Evolutionary conservation across 30 jellyfish, hydroid and myxozoan species (phyloP), one percentile per base, ranked within the genome.

Genomic region (Turritopsis dohrnii): DNA sequence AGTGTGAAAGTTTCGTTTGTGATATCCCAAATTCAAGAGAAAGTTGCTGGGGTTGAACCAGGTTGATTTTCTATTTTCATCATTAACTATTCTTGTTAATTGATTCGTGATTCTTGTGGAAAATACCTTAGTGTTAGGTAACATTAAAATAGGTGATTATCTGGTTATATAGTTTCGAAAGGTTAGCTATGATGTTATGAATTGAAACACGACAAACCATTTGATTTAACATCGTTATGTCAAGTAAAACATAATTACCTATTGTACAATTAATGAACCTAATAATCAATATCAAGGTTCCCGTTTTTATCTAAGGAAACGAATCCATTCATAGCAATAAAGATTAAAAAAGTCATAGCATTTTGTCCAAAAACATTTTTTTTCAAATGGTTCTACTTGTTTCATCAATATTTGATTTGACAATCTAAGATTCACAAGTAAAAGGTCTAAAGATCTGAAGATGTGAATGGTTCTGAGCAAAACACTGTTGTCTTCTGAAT

Each of bases 21-120:
- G 7, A 79, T 86, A 20, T 71, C 72, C 29, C 86, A 24, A 65
- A 80, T 91, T 28, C 86, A 81, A 28, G 87, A 73, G 76, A 91
- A 91, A 29, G 94, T 84, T 18, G 93, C 97, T 18, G 97, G 87
- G 53, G 87, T 93, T 28, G 94, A 75, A 53, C 80, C 97, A 24
- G 86, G 60, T 41, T 41, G 5, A 13, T 41, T 5, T 41, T 41
- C 13, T 13, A 41, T 41, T 41, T 41, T 41, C 13, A 41, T 41
- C 60, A 41, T 41, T 41, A 41, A 5, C 13, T 3, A 41, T 41
- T 41, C 60, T 3, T 41, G 60, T 3, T 41, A 3, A 41, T 41
- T 41, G 13, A n/a, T n/a, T 41, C 13, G 60, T 41, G 60, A 41
- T 41, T 41, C 60, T 3, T 41, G 13, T 41, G n/a, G n/a, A n/a